Conservation (phyloP, 1,140 invertebrate genomes). For the Cydia strobilella region DNA sequence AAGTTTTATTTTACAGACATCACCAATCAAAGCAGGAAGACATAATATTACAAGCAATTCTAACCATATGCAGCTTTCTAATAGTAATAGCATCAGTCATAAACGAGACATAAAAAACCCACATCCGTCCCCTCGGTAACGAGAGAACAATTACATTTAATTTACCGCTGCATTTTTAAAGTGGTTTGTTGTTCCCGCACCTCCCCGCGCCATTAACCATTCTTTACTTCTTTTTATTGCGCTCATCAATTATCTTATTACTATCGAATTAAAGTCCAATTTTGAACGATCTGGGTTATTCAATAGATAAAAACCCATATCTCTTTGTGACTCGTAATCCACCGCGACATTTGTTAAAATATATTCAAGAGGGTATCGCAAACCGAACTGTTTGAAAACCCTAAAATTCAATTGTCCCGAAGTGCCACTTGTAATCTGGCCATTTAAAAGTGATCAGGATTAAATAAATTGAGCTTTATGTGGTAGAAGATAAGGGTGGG, state of each 20-base stretch:
- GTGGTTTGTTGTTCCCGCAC: constrained; percentile 61
- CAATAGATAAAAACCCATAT: constrained; percentile 43
- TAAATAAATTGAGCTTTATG: neutral
- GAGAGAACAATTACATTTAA: constrained; percentile 78
- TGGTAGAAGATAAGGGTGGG: neutral
- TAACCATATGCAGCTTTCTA: constrained; percentile 30
- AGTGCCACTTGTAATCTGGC: constrained; percentile 59
- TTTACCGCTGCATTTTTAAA: constrained; percentile 73
- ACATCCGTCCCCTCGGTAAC: constrained; percentile 50
- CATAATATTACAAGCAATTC: constrained; percentile 20
- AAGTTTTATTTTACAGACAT: neutral
- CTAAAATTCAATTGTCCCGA: constrained; percentile 66
- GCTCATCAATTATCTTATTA: neutral
- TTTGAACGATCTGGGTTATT: neutral
- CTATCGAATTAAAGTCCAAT: neutral
- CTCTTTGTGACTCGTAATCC: constrained; percentile 56
- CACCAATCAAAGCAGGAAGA: constrained; percentile 21
- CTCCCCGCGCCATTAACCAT: constrained; percentile 30
- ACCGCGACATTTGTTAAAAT: constrained; percentile 78
- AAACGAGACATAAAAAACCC: constrained; percentile 15
- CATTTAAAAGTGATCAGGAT: constrained; percentile 23
- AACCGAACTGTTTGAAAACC: constrained; percentile 50
- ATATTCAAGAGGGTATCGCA: constrained; percentile 67
- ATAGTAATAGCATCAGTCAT: constrained; percentile 12
- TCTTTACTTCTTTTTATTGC: constrained; percentile 40